phyloP scores from a whole-genome alignment of 2,797 vertebrate genomes.

The Artibeus lituratus region DNA sequence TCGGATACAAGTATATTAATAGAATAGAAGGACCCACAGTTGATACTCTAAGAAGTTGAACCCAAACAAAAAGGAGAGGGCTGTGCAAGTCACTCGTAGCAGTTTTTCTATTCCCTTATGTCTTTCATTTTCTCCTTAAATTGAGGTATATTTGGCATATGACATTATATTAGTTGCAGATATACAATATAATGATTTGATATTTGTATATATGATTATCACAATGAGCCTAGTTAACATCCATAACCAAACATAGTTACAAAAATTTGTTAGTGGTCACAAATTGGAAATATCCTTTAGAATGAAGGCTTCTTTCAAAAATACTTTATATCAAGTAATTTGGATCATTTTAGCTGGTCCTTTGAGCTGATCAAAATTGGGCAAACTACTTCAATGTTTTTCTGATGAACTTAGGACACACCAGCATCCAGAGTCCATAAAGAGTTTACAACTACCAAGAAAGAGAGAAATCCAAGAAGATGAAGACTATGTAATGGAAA shows the following conservation, averaged over 20 bases:
- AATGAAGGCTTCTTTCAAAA: neutral
- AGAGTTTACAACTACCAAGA: neutral
- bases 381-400: neutral
- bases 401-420: neutral
- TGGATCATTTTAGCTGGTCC: neutral
- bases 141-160: neutral
- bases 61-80: neutral
- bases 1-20: accelerated
- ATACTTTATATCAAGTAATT: neutral
- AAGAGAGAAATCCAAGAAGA: neutral
- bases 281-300: neutral
- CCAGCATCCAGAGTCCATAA: neutral
- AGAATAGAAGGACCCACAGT: neutral
- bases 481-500: neutral
- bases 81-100: neutral
- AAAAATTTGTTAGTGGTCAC: neutral
- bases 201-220: neutral
- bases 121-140: neutral
- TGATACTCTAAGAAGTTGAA: neutral
- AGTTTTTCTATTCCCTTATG: neutral
- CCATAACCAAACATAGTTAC: neutral
- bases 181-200: neutral
- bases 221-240: neutral
- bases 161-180: neutral
- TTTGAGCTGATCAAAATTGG: neutral